Evolutionary conservation across 2,797 vertebrate genomes (phyloP), one percentile per base, ranked within the genome.

Genomic region (Sebastolobus altivelis): DNA sequence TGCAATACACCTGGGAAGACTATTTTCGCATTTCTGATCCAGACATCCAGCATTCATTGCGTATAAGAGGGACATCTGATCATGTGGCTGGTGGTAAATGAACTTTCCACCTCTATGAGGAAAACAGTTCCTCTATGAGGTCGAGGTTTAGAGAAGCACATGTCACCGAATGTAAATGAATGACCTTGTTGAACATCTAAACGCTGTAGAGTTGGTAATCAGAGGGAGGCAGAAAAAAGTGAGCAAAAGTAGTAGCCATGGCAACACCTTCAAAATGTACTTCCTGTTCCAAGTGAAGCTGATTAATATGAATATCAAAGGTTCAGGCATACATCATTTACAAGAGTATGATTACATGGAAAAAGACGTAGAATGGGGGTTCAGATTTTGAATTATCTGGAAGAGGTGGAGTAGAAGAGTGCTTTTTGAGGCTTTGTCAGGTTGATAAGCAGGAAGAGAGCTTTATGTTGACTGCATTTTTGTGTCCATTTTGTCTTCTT

Each of bases 231-330:
- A 0, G 31, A 14, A 16, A 33, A 65, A 68, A 40, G 43, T 18
- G 20, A 43, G 70, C 2, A 63, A 58, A 75, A 56, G 33, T 1
- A 43, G 66, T 75, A 65, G 52, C 75, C 43, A 79, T 79, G 63
- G 62, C 66, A 79, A 79, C 81, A 38, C 66, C 10, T 55, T 54
- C 3, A 18, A 43, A 31, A 31, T 38, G 2, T 14, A 27, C 46
- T 18, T n/a, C 18, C 27, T 70, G 16, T 54, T 43, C 18, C 12
- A 54, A 56, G 11, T 38, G 12, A 29, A 22, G 43, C 18, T 60
- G 62, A 52, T 43, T 10, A 25, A 20, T 12, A 12, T 18, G 9
- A 43, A 12, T 43, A 40, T 60, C 1, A 6, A 37, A 65, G n/a
- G 35, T 52, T 72, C 22, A 25, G 8, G 35, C 13, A 20, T 2